Conservation (phyloP, 2,888 invertebrate genomes). For the Rhorus exstirpatorius region DNA sequence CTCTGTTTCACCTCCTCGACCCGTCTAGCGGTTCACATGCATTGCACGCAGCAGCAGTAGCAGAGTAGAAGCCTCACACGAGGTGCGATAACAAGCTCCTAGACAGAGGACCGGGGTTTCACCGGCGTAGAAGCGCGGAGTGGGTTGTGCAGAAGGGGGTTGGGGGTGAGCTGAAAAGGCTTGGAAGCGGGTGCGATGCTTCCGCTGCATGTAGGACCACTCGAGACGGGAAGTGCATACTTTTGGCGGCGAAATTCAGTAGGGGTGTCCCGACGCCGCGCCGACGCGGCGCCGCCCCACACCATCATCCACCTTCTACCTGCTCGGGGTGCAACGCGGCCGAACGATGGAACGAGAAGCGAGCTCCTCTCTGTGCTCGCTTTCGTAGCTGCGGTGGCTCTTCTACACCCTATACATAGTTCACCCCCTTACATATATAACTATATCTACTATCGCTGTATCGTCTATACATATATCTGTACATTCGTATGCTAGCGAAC, state of each 20-base stretch:
- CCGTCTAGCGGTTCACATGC: conserved; percentile 73
- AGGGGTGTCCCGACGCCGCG: conserved; percentile 68
- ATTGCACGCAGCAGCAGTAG: conserved; percentile 37
- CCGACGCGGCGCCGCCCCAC: conserved; percentile 69
- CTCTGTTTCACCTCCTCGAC: conserved; percentile 68
- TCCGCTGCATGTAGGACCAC: conserved; percentile 79
- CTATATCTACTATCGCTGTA: conserved; percentile 15
- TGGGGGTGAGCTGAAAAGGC: conserved; percentile 38
- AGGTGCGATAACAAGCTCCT: conserved; percentile 83
- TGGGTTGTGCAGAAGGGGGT: background rate
- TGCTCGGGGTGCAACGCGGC: conserved; percentile 32
- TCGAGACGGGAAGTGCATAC: conserved; percentile 80
- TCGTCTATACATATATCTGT: background rate
- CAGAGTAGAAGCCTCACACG: conserved; percentile 69
- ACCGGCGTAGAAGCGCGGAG: conserved; percentile 2
- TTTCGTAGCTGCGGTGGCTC: conserved; percentile 52
- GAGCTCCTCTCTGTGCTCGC: conserved; percentile 34
- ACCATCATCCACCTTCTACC: conserved; percentile 35
- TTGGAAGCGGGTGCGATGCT: conserved; percentile 72
- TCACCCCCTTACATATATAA: conserved; percentile 42
- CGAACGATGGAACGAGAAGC: conserved; percentile 38
- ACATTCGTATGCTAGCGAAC: background rate
- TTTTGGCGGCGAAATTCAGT: conserved; percentile 78
- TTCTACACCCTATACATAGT: conserved; percentile 28
- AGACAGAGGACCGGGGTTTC: conserved; percentile 73